Evolutionary conservation across 2,113 vertebrate species (phyloP).

Genomic region (Sphaerodactylus townsendi): DNA sequence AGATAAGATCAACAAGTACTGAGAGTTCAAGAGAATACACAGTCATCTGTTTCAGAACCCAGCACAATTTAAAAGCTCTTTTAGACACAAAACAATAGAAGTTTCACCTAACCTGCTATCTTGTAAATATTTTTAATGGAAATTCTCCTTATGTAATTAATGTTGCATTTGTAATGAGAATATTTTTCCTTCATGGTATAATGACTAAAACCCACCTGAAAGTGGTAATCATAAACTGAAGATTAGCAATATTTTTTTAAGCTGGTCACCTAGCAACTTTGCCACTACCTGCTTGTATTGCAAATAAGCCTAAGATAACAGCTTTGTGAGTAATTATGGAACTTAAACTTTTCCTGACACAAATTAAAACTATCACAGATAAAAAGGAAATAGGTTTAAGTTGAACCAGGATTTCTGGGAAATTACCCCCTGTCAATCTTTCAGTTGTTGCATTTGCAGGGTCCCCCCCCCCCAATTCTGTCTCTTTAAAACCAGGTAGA

Average conservation of each 20-base stretch:
- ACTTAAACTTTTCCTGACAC: constrained; percentile 5
- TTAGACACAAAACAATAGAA: constrained; percentile 3
- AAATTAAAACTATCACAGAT: constrained; percentile 23
- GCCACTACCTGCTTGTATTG: background rate
- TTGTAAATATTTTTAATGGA: constrained; percentile 28
- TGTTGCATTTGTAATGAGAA: constrained; percentile 36
- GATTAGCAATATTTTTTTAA: constrained; percentile 11
- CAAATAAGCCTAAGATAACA: constrained; percentile 20
- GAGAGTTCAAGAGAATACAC: background rate
- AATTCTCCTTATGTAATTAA: constrained; percentile 35
- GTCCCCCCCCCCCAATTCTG: background rate
- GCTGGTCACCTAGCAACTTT: constrained; percentile 31
- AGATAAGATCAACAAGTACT: constrained; percentile 14
- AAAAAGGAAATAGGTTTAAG: constrained; percentile 26
- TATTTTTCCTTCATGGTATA: background rate
- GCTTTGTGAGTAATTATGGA: constrained; percentile 9
- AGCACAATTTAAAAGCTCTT: constrained; percentile 14
- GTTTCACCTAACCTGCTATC: background rate
- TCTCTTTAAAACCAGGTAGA: background rate
- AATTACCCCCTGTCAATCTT: constrained; percentile 2
- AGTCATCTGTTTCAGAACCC: background rate
- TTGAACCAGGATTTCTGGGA: constrained; percentile 6
- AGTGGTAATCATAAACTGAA: constrained; percentile 19
- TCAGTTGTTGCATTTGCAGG: constrained; percentile 5
- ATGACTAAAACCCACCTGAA: constrained; percentile 21